Percentiles rank a stretch among this genome's conserved stretches.
Conservation (phyloP, 2,113 vertebrate genomes). For the Scomber scombrus region DNA sequence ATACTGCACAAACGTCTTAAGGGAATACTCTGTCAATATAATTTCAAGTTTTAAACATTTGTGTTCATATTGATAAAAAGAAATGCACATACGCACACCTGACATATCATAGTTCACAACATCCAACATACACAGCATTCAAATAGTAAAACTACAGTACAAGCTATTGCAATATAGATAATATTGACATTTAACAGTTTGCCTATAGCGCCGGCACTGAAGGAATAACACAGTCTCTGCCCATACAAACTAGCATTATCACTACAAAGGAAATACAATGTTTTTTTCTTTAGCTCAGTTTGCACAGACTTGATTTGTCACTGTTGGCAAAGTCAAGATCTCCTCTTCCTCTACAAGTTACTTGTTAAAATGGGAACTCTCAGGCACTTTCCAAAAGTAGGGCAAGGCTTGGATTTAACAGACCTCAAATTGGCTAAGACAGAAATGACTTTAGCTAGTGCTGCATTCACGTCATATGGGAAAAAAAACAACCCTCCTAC, state of each 20-base stretch:
- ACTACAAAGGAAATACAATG: slow-evolving; percentile 54
- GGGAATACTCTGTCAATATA: slow-evolving; percentile 65
- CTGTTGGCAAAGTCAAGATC: slow-evolving; percentile 63
- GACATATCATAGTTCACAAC: slow-evolving; percentile 70
- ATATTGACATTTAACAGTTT: slow-evolving; percentile 76
- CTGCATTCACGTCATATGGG: slow-evolving; percentile 77
- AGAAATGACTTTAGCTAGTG: slow-evolving; percentile 57
- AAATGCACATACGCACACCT: slow-evolving; percentile 74
- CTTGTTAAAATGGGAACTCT: slow-evolving; percentile 84
- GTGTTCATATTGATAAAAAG: slow-evolving; percentile 32
- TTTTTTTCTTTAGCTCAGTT: slow-evolving; percentile 54
- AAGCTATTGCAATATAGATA: slow-evolving; percentile 79
- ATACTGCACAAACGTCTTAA: slow-evolving; percentile 46
- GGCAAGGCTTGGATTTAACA: slow-evolving; percentile 76
- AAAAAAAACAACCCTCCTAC: slow-evolving; percentile 35
- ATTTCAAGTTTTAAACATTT: slow-evolving; percentile 71
- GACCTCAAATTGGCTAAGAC: slow-evolving; percentile 63
- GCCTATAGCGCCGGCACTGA: slow-evolving; percentile 73
- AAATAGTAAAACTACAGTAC: slow-evolving; percentile 77
- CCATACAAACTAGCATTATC: slow-evolving; percentile 65
- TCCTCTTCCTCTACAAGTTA: slow-evolving; percentile 57
- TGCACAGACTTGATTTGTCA: slow-evolving; percentile 67
- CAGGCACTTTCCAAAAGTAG: slow-evolving; percentile 95
- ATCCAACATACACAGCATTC: slow-evolving; percentile 77
- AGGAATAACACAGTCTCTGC: slow-evolving; percentile 73